phyloP scores from a whole-genome alignment of 1,140 invertebrate species.

The Ylistrum balloti region DNA sequence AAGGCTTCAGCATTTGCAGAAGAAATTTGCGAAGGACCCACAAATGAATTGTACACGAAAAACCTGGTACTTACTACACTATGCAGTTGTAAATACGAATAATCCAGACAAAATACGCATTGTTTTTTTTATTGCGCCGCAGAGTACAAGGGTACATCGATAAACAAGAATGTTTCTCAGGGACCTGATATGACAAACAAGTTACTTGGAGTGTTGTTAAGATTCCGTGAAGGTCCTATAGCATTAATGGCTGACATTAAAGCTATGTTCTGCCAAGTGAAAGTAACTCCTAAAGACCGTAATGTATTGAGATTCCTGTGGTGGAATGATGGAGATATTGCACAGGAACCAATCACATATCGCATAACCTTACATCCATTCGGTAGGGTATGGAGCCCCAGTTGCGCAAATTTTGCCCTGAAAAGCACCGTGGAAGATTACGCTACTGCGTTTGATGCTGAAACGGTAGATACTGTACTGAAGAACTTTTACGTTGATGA shows the following conservation, averaged over 20 bases:
- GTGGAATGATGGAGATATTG: background rate
- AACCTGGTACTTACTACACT: conserved; percentile 68
- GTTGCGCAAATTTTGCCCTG: background rate
- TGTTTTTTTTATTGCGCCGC: conserved; percentile 69
- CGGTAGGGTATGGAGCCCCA: conserved; percentile 55
- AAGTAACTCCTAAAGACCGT: conserved; percentile 33
- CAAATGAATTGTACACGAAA: conserved; percentile 41
- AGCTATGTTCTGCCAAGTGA: conserved; percentile 64
- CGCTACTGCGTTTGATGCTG: conserved; percentile 45
- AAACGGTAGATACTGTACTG: conserved; percentile 43
- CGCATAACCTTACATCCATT: conserved; percentile 59
- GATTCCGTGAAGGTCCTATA: conserved; percentile 55
- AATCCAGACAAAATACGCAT: conserved; percentile 61
- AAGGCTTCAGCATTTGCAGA: background rate
- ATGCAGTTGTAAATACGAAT: conserved; percentile 57
- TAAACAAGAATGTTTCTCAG: conserved; percentile 63
- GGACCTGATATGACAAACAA: conserved; percentile 68
- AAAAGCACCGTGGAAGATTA: conserved; percentile 44
- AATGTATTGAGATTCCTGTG: too few species aligned
- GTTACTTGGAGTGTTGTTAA: conserved; percentile 57
- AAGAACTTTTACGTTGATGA: conserved; percentile 51
- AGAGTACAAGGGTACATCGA: conserved; percentile 45
- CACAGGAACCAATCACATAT: conserved; percentile 27
- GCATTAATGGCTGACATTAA: conserved; percentile 64
- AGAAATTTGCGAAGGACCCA: background rate